Base-by-base conservation (phyloP, 2,113 vertebrate species). In the Donacobius atricapilla region DNA sequence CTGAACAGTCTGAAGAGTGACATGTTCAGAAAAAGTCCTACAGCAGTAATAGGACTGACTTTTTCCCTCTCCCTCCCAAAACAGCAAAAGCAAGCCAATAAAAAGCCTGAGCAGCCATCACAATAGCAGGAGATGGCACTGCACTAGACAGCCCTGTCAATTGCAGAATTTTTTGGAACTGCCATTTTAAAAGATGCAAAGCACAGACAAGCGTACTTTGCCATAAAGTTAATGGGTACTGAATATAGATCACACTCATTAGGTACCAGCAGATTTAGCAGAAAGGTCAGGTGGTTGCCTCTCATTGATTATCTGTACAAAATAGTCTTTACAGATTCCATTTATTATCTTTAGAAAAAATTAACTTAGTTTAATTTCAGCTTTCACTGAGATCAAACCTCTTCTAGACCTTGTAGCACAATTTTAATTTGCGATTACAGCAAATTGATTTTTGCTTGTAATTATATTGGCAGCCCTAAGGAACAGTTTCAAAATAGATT, bases 121-220 rank as follows among this genome's bases (percentile, higher is more conserved):
- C 7, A 51, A 42, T 0, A 61, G 69, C 1, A 0, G 70, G 77
- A 81, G 22, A 77, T 1, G 1, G 28, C n/a, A 60, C n/a, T 0
- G 0, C 22, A 25, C 7, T 2, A 1, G 47, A 58, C 22, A 73
- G 50, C 27, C 72, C 27, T 72, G 40, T 77, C 53, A 40, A 37
- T 33, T 19, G 28, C 23, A 23, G 35, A 88, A 35, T 51, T 53
- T 61, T 84, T 85, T 44, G 82, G 48, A 71, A 72, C 8, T 76
- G 33, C 3, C 35, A 47, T 64, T 85, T 51, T 33, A 54, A 73
- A 83, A 88, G 28, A 42, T 65, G 82, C 4, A 2, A 83, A 80
- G 21, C 48, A 48, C 14, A 87, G 45, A 40, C 39, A 76, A 83
- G 37, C 0, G 0, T 44, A 33, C 31, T 87, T 71, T 35, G 64